A percentile compares a stretch with the other conserved stretches of the same genome.
These are phyloP conservation scores for Microplitis demolitor DNA, from an alignment of 1,140 invertebrate species.

Conservation along the genomic window DNA sequence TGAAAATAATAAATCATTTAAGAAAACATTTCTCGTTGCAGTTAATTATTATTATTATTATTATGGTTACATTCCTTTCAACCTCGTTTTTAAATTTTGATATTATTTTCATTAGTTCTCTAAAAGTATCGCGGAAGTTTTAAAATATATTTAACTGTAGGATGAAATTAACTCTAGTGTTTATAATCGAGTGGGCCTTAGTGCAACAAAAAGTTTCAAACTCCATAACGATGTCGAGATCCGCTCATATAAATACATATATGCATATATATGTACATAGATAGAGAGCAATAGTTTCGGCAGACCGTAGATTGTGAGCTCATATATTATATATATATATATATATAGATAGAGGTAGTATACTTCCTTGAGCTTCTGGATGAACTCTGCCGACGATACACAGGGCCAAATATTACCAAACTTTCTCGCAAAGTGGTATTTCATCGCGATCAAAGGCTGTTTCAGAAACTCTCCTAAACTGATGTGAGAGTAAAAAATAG, in stretches of 20 bases:
- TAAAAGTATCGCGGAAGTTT: not conserved
- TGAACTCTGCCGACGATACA: slow-evolving; percentile 4
- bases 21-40: too few relatives aligned
- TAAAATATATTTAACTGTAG: not conserved
- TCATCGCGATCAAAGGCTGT: slow-evolving; percentile 22
- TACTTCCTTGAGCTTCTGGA: not conserved
- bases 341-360: too few relatives aligned
- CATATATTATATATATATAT: not conserved
- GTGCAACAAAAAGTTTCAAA: not conserved
- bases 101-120: too few relatives aligned
- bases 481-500: not conserved
- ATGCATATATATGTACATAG: not conserved
- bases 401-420: slow-evolving; percentile 20
- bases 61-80: too few relatives aligned
- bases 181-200: not conserved
- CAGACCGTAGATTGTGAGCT: not conserved
- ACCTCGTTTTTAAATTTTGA: too few relatives aligned
- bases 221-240: not conserved
- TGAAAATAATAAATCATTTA: too few relatives aligned
- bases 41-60: not conserved
- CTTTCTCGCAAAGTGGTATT: slow-evolving; percentile 12
- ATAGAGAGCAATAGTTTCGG: not conserved
- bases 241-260: not conserved
- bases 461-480: not conserved
- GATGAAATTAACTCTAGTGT: not conserved